phyloP scores from a whole-genome alignment of 2,797 vertebrate genomes.

The Acanthurus tractus region DNA sequence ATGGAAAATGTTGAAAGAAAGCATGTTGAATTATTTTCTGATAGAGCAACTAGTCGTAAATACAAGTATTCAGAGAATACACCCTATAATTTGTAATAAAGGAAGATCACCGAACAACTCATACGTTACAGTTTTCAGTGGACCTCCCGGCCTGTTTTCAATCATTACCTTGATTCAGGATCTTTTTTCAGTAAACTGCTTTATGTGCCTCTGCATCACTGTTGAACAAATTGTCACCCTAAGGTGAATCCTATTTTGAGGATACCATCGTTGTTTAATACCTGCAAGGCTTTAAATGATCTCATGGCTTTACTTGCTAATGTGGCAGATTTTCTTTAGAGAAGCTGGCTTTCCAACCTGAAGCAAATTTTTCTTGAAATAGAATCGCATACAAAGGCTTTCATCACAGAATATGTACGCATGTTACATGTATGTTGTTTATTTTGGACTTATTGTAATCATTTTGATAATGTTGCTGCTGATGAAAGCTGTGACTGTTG shows the following conservation, averaged over 20 bases:
- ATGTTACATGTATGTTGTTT: no score
- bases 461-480: no score
- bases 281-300: constrained; percentile 9
- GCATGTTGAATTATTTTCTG: neutral
- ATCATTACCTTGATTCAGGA: constrained; percentile 8
- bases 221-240: constrained; percentile 36
- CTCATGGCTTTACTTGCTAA: constrained; percentile 5
- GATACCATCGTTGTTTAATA: constrained; percentile 30
- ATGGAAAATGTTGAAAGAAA: constrained; percentile 13
- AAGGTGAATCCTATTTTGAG: constrained; percentile 1
- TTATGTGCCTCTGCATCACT: constrained; percentile 10
- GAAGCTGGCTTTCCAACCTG: neutral
- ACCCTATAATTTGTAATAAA: no score
- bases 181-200: constrained; percentile 5
- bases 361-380: neutral
- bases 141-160: neutral
- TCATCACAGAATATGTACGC: no score
- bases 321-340: neutral
- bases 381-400: neutral
- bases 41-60: neutral
- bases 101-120: neutral
- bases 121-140: neutral
- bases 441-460: no score
- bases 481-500: no score
- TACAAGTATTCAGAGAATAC: no score